phyloP scores from a whole-genome alignment of 2,113 vertebrate genomes.

The Numenius arquata region DNA sequence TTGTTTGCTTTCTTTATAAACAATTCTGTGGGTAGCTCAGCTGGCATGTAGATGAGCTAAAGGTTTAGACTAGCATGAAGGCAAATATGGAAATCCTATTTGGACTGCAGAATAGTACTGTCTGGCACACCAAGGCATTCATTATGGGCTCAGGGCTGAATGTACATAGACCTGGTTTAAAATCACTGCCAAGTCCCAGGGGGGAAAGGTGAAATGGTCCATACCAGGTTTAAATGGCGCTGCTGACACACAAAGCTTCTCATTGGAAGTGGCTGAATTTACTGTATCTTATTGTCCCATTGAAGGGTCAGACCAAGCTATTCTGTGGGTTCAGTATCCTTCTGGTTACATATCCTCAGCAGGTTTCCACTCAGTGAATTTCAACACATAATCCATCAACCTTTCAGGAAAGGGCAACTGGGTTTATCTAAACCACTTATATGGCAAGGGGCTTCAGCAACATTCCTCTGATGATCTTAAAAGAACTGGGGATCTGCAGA shows the following conservation, averaged over 20 bases:
- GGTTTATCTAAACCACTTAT: not conserved
- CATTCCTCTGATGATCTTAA: not conserved
- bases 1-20: conserved; percentile 2
- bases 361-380: not conserved
- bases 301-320: not conserved
- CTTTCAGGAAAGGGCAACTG: not conserved
- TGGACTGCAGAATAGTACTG: not conserved
- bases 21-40: not conserved
- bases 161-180: not conserved
- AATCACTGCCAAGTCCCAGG: not conserved
- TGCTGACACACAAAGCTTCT: not conserved
- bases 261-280: not conserved
- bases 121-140: not conserved
- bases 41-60: not conserved
- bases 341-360: not conserved
- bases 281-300: not conserved
- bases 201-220: not conserved
- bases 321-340: accelerated
- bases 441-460: not conserved
- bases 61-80: not conserved
- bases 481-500: not conserved
- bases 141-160: not conserved
- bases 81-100: not conserved
- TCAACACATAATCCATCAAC: not conserved
- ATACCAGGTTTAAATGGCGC: not conserved